Conservation (phyloP, 2,113 vertebrate species). For the Neopipo cinnamomea region DNA sequence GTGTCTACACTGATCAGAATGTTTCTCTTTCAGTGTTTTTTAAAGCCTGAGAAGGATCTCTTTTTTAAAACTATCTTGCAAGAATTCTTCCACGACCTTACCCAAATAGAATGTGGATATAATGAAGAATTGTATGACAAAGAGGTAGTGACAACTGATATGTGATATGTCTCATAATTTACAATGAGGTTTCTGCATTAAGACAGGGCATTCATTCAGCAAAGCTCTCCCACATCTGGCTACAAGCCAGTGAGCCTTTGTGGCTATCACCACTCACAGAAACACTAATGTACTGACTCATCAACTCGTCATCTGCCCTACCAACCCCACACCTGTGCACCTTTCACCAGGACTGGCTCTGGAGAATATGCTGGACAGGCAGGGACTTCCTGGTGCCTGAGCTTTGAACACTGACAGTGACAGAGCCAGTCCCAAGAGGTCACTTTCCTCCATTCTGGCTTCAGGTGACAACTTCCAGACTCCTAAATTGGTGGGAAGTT, state of each 20-base stretch:
- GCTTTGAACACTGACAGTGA: background rate
- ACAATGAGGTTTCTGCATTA: accelerated
- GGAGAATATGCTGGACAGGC: background rate
- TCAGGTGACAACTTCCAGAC: background rate
- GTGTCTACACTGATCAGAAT: background rate
- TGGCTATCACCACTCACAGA: background rate
- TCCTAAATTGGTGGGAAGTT: background rate
- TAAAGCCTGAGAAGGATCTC: background rate
- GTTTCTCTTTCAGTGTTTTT: background rate
- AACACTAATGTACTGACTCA: background rate
- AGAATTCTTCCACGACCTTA: background rate
- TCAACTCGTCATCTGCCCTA: background rate
- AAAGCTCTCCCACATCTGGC: background rate
- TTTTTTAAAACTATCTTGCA: background rate
- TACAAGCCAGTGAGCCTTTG: background rate
- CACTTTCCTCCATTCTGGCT: background rate
- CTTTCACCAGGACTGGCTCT: background rate
- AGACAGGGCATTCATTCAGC: background rate
- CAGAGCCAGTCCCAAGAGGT: background rate
- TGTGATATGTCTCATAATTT: background rate
- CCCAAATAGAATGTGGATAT: background rate
- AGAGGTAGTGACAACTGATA: background rate
- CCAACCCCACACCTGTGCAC: background rate
- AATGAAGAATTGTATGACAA: background rate
- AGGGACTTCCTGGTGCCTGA: background rate